These are phyloP conservation scores for Bucorvus abyssinicus DNA, from an alignment of 2,797 vertebrate species.

Conservation along the genomic window DNA sequence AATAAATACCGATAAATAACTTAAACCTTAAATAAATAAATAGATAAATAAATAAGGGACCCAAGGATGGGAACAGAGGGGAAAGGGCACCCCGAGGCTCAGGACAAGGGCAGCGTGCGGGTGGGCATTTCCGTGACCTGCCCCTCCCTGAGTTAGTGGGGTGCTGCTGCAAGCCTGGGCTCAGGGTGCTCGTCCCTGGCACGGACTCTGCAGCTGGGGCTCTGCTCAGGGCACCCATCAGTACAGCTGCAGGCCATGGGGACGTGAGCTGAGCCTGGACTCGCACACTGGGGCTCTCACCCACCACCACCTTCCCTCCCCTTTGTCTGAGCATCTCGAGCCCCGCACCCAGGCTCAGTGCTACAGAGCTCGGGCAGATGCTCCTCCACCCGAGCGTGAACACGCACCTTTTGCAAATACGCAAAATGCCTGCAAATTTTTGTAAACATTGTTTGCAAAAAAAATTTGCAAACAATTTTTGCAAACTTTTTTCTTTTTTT, in stretches of 20 bases:
- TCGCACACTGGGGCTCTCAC: rapidly evolving
- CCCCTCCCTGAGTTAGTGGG: conserved; percentile 42
- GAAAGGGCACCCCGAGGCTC: neutral
- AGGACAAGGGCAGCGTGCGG: neutral
- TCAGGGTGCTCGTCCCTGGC: neutral
- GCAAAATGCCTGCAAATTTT: neutral
- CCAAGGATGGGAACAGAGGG: neutral
- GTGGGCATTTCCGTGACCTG: neutral
- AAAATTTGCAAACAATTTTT: neutral
- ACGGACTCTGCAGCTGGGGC: neutral
- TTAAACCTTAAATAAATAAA: neutral
- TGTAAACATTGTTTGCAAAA: neutral
- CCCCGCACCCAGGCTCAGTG: neutral
- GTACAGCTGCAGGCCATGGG: rapidly evolving
- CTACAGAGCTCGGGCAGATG: neutral
- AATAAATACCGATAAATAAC: conserved; percentile 58
- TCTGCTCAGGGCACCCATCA: too few relatives aligned
- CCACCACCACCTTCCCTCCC: too few relatives aligned
- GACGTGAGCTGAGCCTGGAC: rapidly evolving
- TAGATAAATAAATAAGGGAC: conserved; percentile 15
- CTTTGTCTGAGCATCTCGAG: neutral
- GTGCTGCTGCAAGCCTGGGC: neutral
- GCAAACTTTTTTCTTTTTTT: neutral
- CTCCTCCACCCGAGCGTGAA: neutral
- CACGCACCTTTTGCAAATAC: rapidly evolving